These are phyloP conservation scores for Saturnia japonica DNA, from an alignment of 2,888 invertebrate species.

Conservation along the genomic window DNA sequence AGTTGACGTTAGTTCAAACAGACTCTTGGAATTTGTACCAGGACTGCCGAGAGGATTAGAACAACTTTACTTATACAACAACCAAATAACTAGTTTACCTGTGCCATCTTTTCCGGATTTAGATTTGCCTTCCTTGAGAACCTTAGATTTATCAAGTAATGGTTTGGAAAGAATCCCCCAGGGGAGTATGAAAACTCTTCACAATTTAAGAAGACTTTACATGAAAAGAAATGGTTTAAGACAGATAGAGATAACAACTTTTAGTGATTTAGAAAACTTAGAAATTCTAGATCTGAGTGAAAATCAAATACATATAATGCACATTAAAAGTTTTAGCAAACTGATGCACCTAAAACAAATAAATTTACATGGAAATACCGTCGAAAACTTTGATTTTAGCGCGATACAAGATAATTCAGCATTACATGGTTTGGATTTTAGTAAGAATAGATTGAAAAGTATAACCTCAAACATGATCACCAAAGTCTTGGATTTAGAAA, in stretches of 20 bases:
- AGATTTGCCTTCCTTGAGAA: constrained; percentile 86
- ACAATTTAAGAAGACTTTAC: constrained; percentile 85
- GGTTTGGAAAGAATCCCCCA: constrained; percentile 86
- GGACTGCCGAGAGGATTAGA: constrained; percentile 90
- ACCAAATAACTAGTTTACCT: constrained; percentile 86
- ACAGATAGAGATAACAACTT: constrained; percentile 85
- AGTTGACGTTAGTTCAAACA: constrained; percentile 88
- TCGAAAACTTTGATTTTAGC: constrained; percentile 86
- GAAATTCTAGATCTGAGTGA: constrained; percentile 88
- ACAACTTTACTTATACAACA: constrained; percentile 86
- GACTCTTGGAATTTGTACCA: constrained; percentile 87
- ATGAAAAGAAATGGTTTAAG: constrained; percentile 88
- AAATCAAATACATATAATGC: constrained; percentile 86
- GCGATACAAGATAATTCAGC: constrained; percentile 85
- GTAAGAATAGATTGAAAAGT: constrained; percentile 87
- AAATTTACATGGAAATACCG: constrained; percentile 88
- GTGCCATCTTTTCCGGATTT: constrained; percentile 84
- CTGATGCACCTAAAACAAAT: constrained; percentile 85
- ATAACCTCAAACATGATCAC: constrained; percentile 85
- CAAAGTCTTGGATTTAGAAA: constrained; percentile 85
- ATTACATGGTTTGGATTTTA: constrained; percentile 86
- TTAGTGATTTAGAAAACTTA: constrained; percentile 86
- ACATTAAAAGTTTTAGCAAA: constrained; percentile 84
- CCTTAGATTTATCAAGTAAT: constrained; percentile 89
- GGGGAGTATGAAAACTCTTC: constrained; percentile 84